Percentiles rank a stretch among this genome's conserved stretches.
These are phyloP conservation scores for Rhimphoctona megacephalus DNA, from an alignment of 2,888 invertebrate genomes.

Conservation along the genomic window DNA sequence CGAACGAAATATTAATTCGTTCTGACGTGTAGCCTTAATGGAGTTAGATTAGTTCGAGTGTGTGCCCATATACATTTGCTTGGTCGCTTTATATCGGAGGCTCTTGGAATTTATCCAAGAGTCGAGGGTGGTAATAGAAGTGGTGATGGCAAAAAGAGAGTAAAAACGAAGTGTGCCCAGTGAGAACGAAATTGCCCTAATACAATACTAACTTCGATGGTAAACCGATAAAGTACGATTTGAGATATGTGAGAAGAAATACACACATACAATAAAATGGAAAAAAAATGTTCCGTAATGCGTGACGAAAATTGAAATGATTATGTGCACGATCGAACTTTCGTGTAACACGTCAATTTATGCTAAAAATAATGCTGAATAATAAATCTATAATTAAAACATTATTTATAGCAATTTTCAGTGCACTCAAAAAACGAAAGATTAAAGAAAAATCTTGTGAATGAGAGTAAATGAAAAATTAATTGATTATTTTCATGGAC, in stretches of 20 bases:
- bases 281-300: neutral
- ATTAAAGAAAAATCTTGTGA: neutral
- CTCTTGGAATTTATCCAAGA: slow-evolving; percentile 62
- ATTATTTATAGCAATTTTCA: neutral
- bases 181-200: slow-evolving; percentile 49
- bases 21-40: slow-evolving; percentile 24
- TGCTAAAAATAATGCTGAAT: neutral
- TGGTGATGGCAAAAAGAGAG: slow-evolving; percentile 38
- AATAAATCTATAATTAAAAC: neutral
- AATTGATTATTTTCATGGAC: too few species aligned
- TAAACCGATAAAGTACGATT: slow-evolving; percentile 46
- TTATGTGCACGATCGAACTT: slow-evolving; percentile 24
- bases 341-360: slow-evolving; percentile 21
- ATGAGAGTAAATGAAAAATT: neutral
- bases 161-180: slow-evolving; percentile 2
- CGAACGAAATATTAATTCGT: slow-evolving; percentile 16
- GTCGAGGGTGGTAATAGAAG: slow-evolving; percentile 28
- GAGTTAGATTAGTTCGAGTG: slow-evolving; percentile 17
- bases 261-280: slow-evolving; percentile 10
- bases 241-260: slow-evolving; percentile 25
- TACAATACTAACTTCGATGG: slow-evolving; percentile 40
- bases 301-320: slow-evolving; percentile 44
- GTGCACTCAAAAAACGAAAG: neutral
- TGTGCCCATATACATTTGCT: slow-evolving; percentile 23
- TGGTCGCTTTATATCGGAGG: neutral